A percentile compares a stretch with the other conserved stretches of the same genome.
Conservation (phyloP, 2,797 vertebrate species). For the Poecilia velifera region DNA sequence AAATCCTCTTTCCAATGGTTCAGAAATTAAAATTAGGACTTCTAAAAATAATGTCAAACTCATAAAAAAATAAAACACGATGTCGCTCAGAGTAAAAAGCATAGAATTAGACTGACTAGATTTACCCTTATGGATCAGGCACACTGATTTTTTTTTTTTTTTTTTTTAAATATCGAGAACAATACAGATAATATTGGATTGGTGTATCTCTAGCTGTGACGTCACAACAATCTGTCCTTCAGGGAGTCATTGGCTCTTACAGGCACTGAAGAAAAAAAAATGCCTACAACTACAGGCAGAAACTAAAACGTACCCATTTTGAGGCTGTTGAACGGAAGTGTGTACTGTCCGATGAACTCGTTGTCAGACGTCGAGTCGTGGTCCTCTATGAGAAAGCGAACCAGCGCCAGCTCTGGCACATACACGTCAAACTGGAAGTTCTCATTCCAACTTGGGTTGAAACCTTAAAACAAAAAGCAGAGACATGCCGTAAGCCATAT, state of each 20-base stretch:
- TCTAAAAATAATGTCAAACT: too few relatives aligned
- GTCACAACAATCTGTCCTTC: neutral
- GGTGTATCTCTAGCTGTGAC: neutral
- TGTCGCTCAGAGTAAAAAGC: too few relatives aligned
- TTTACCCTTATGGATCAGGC: too few relatives aligned
- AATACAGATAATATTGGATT: too few relatives aligned
- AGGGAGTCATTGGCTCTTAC: neutral
- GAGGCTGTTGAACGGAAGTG: slow-evolving; percentile 89
- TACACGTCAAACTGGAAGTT: slow-evolving; percentile 88
- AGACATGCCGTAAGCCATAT: neutral
- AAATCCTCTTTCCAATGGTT: too few relatives aligned
- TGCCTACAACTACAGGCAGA: neutral
- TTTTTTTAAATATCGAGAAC: too few relatives aligned
- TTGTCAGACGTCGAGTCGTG: slow-evolving; percentile 86
- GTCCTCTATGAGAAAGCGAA: slow-evolving; percentile 92
- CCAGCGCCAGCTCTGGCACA: slow-evolving; percentile 88
- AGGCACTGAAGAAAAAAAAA: neutral
- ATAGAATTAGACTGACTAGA: too few relatives aligned
- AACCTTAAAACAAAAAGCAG: slow-evolving; percentile 76
- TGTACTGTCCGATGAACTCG: slow-evolving; percentile 92
- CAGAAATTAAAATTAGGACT: too few relatives aligned
- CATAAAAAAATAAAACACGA: too few relatives aligned
- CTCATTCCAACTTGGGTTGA: slow-evolving; percentile 91
- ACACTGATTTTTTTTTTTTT: too few relatives aligned
- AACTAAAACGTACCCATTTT: slow-evolving; percentile 85